Base-by-base conservation (phyloP, 64 coral and sea anemone species). In the Pocillopora verrucosa region DNA sequence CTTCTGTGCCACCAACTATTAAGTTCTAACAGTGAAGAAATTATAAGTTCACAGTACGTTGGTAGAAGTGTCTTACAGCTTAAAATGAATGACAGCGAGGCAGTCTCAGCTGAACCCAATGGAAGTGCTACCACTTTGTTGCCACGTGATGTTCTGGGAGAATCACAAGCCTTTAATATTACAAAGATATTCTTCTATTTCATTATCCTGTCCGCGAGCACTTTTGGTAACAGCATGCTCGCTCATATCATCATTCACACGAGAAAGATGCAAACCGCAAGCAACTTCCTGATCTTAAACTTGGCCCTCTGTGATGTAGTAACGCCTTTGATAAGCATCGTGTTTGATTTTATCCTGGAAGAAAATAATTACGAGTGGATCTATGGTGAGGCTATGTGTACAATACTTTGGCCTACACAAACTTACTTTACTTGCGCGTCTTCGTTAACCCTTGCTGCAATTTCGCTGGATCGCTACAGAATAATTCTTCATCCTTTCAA, bases 401-500 rank as follows among this genome's bases (percentile, higher is more conserved):
- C 64, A 38, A 20, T 77, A 2, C 38, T 88, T 36, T 88, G 86
- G 86, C 86, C 86, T 1, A 58, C 75, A 14, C 72, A 75, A 56
- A 88, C 86, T 26, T 78, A 76, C 10, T 76, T 75, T 30, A 78
- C 56, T n/a, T 76, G 72, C 76, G 72, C 86, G 12, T 88, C 86
- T 61, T 75, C 86, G 14, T 25, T 88, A 12, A 88, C 86, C 3
- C 86, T 88, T 13, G 86, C 86, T n/a, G 86, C 26, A 1, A 88
- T 88, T 12, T 88, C 86, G 0, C n/a, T 77, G 25, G 86, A 88
- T 24, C 82, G 90, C 14, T 92, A 92, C 74, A 69, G 90, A 80
- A 77, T 87, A 16, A 92, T 92, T 9, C 87, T 92, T 83, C 90
- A 92, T 17, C 90, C 90, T 0, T 92, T 87, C 61, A 92, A 92